These are phyloP conservation scores for Pycnonotus jocosus DNA, from an alignment of 2,113 vertebrate species.

Conservation along the genomic window DNA sequence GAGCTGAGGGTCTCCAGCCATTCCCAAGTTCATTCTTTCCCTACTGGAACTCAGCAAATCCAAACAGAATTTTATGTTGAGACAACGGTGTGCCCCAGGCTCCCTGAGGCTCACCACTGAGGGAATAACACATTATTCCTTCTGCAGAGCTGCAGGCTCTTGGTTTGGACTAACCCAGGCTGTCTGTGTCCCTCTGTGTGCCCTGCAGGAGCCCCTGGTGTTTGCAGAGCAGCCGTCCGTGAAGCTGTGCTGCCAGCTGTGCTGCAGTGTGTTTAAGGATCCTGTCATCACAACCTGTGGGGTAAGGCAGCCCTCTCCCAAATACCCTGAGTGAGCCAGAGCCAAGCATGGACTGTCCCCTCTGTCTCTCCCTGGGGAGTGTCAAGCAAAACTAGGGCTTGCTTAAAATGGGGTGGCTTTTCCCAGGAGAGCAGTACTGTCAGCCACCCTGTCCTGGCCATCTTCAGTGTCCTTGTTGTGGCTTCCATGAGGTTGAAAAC, in stretches of 20 bases:
- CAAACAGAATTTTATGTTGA: neutral
- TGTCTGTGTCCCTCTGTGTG: neutral
- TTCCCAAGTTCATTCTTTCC: neutral
- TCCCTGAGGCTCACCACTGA: neutral
- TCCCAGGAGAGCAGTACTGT: neutral
- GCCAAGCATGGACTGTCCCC: neutral
- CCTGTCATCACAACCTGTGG: constrained; percentile 98
- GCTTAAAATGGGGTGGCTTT: neutral
- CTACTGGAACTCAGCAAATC: neutral
- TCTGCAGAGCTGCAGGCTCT: neutral
- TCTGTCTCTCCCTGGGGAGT: neutral
- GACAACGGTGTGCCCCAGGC: accelerated
- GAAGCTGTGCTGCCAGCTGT: constrained; percentile 96
- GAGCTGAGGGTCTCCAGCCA: neutral
- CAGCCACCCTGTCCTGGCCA: neutral
- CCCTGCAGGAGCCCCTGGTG: constrained; percentile 89
- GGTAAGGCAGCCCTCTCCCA: constrained; percentile 71
- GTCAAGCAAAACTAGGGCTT: neutral
- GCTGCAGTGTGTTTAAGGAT: constrained; percentile 95
- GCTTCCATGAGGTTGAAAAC: neutral
- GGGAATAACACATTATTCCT: neutral
- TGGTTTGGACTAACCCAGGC: neutral
- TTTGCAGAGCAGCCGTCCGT: constrained; percentile 96
- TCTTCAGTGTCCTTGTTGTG: neutral
- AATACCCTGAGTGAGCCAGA: neutral